Evolutionary conservation across 64 coral and sea anemone species (phyloP), one percentile per base, ranked within the genome.

Genomic region (Montipora capricornis): DNA sequence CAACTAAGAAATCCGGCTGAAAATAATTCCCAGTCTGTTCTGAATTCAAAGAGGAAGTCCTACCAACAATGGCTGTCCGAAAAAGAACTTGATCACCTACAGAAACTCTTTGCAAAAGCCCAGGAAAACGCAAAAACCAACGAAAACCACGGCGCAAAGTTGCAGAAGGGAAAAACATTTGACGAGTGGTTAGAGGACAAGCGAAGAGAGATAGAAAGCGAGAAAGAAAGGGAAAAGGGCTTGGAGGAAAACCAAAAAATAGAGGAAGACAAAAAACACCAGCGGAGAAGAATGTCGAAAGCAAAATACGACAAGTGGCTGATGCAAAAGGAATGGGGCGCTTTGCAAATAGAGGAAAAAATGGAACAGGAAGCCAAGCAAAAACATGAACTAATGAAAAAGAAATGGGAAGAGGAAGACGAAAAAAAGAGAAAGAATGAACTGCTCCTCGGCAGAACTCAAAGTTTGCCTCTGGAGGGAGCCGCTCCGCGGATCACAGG

Each of bases 161-260:
- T 45, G 16, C 87, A 92, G 12, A 97, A 95, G 53, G 96, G 96
- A 1, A 97, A 97, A 47, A 92, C 96, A 9, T 97, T 97, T 68
- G 96, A 97, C 12, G 96, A 97, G 53, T 97, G 96, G 96, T 64
- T 97, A 69, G 93, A 97, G 13, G 96, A 97, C 8, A 97, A 22
- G 22, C 22, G 22, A 22, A 22, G 22, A 22, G 22, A 22, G 22
- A 22, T 22, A 22, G 22, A 22, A 22, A 22, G 22, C 22, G 22
- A 22, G 22, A 22, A 22, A 22, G 22, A 22, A 22, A 22, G 22
- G 22, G 22, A 22, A 22, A 22, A 22, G 22, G 22, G 22, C 22
- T 22, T 22, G 22, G 22, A 22, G 22, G 22, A 97, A 46, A 87
- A 73, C 13, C 89, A 97, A 22, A 97, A 95, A 76, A 47, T 77